These are phyloP conservation scores for Tipula helvola DNA, from an alignment of 2,888 invertebrate genomes.

Conservation along the genomic window DNA sequence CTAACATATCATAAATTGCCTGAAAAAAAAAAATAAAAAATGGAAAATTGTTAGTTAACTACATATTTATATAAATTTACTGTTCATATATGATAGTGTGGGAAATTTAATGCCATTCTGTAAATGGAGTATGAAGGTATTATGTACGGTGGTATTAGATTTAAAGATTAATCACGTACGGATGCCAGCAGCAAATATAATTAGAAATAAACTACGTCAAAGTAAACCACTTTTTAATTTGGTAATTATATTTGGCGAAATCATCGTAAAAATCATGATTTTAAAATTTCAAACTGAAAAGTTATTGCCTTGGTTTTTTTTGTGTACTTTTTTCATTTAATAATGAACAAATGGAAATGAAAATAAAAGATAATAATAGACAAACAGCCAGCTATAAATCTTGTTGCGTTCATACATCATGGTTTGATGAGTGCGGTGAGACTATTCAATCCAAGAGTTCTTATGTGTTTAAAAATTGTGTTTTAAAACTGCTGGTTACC, in stretches of 20 bases:
- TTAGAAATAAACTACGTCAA: background rate
- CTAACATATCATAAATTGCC: slow-evolving; percentile 99
- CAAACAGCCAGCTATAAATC: background rate
- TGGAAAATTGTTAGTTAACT: background rate
- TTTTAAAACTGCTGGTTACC: no score
- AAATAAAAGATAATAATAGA: background rate
- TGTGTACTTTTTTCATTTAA: background rate
- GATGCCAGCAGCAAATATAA: background rate
- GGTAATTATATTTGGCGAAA: background rate
- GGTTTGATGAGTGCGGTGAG: background rate
- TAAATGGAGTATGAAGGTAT: background rate
- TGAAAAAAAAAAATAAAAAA: slow-evolving; percentile 36
- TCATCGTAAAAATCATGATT: background rate
- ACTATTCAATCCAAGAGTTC: background rate
- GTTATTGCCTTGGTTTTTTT: background rate
- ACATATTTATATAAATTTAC: background rate
- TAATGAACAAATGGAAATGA: background rate
- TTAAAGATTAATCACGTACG: background rate
- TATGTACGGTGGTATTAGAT: background rate
- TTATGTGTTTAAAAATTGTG: no score
- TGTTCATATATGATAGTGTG: background rate
- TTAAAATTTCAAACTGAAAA: background rate
- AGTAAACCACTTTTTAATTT: background rate
- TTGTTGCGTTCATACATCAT: background rate
- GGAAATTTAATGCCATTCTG: background rate